These are phyloP conservation scores for Empidonax alnorum DNA, from an alignment of 2,113 vertebrate genomes.

Conservation along the genomic window DNA sequence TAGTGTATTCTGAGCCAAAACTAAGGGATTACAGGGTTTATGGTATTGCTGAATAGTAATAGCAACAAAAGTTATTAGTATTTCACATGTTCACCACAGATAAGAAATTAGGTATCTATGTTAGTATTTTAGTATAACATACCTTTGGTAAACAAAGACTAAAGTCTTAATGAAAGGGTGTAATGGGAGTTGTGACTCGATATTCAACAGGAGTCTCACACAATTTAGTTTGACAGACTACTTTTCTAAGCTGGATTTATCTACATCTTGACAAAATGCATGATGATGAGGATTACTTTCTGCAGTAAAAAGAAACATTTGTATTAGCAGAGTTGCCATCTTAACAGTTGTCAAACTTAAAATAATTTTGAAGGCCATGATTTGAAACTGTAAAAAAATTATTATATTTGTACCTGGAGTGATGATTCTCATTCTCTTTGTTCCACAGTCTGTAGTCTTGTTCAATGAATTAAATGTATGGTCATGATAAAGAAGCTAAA, in stretches of 20 bases:
- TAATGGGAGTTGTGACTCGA: background rate
- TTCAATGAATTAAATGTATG: background rate
- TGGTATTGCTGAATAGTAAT: background rate
- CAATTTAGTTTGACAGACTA: background rate
- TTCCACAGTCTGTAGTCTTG: background rate
- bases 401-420: background rate
- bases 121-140: background rate
- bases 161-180: background rate
- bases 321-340: background rate
- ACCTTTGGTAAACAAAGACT: background rate
- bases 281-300: background rate
- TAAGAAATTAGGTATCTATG: background rate
- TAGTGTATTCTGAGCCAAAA: background rate
- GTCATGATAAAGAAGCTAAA: background rate
- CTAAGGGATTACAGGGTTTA: background rate
- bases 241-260: background rate
- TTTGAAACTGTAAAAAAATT: background rate
- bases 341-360: background rate
- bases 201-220: background rate
- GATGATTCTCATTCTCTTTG: background rate
- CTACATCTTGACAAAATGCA: background rate
- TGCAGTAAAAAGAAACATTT: background rate
- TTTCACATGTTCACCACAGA: background rate
- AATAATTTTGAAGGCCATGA: background rate
- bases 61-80: background rate